Base-by-base conservation (phyloP, 2,888 invertebrate genomes). In the Tuberolachnus salignus region DNA sequence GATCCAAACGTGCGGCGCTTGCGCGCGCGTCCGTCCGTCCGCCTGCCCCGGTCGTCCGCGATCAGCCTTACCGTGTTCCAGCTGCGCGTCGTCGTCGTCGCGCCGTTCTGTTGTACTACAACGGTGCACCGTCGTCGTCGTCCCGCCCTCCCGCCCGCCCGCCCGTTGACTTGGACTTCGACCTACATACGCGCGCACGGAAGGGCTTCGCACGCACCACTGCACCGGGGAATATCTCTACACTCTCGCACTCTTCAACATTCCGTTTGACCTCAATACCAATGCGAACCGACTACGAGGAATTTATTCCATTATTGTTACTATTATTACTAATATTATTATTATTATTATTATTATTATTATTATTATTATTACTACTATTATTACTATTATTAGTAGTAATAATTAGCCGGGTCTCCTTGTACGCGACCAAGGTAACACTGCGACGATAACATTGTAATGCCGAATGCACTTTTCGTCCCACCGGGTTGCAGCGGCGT, bases 191-290 rank as follows among this genome's bases (percentile, higher is more conserved):
- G 23, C 10, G 6, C 67, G 49, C n/a, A n/a, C 49, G 49, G 49
- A 64, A 64, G 49, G 67, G 67, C 51, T 51, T 67, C 67, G 67
- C 63, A 19, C n/a, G 51, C n/a, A n/a, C 19, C 59, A 34, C 59
- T 34, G 59, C 34, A 59, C 59, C 59, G 51, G 49, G 6, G 3
- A 4, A 67, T 67, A 51, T n/a, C n/a, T n/a, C n/a, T 44, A 11
- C 21, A 6, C 53, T 3, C 53, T 9, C 34, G 59, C 59, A 26
- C 21, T 10, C 59, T 16, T 16, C 1, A 16, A 26, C 8, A 44
- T 10, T 46, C 16, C 21, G 49, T 51, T 51, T 67, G 67, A 67
- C 67, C 67, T 67, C 51, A 23, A 51, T 67, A 64, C 19, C 13
- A n/a, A n/a, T 9, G 14, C 14, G 14, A 57, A 13, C 1, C 14